phyloP scores from a whole-genome alignment of 2,113 vertebrate genomes.

The Camelus bactrianus region DNA sequence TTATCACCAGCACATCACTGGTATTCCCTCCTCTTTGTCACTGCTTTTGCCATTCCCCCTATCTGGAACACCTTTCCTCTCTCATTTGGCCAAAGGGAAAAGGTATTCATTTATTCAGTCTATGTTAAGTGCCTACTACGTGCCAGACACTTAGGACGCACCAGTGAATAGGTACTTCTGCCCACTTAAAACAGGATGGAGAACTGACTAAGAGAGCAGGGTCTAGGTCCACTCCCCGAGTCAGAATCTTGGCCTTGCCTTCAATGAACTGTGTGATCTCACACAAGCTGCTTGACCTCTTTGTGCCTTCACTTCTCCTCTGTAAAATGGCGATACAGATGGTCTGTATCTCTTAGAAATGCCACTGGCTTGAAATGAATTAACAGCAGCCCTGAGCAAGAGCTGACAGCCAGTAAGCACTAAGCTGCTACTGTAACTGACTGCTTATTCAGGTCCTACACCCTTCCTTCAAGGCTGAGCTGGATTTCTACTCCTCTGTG shows the following conservation, averaged over 20 bases:
- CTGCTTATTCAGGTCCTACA: neutral
- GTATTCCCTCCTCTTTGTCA: neutral
- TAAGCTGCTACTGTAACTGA: neutral
- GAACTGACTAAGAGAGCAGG: neutral
- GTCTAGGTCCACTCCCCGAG: neutral
- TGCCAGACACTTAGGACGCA: neutral
- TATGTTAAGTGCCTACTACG: neutral
- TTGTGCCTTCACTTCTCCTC: neutral
- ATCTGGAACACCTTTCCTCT: neutral
- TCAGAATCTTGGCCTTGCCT: neutral
- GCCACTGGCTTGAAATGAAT: neutral
- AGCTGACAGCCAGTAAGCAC: neutral
- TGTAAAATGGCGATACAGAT: neutral
- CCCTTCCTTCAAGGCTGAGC: neutral
- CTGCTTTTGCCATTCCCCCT: neutral
- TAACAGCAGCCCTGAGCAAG: neutral
- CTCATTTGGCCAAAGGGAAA: neutral
- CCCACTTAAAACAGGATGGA: neutral
- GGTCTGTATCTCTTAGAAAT: neutral
- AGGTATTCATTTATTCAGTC: neutral
- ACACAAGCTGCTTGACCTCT: neutral
- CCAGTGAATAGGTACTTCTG: neutral
- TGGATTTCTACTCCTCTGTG: neutral
- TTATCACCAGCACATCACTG: neutral
- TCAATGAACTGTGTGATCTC: neutral